Percentiles rank a stretch among this genome's conserved stretches.
phyloP scores from a whole-genome alignment of 2,888 invertebrate genomes.

The Drosophila anomalata region DNA sequence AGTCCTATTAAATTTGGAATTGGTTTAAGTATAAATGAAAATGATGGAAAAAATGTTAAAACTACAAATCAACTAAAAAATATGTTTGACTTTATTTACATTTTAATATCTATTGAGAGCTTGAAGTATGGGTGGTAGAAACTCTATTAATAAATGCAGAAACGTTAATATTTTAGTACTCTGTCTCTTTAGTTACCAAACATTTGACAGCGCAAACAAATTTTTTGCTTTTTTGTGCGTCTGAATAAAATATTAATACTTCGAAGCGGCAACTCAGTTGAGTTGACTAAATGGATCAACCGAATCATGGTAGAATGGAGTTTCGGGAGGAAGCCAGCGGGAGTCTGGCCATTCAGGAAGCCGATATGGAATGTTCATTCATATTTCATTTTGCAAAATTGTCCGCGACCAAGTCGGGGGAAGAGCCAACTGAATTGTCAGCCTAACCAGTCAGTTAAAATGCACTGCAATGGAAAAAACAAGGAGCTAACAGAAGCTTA shows the following conservation, averaged over 20 bases:
- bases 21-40: neutral
- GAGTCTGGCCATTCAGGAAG: slow-evolving; percentile 74
- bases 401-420: slow-evolving; percentile 53
- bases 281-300: slow-evolving; percentile 31
- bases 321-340: slow-evolving; percentile 10
- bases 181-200: slow-evolving; percentile 14
- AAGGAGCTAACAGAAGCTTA: slow-evolving; percentile 4
- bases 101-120: slow-evolving; percentile 38
- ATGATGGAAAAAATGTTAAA: neutral
- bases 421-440: slow-evolving; percentile 37
- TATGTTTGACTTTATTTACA: neutral
- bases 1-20: neutral
- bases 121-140: slow-evolving; percentile 1
- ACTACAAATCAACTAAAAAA: neutral
- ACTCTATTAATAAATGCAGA: slow-evolving; percentile 52
- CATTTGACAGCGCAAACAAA: neutral
- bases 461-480: slow-evolving; percentile 42
- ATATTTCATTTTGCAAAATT: slow-evolving; percentile 82
- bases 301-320: slow-evolving; percentile 7
- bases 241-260: slow-evolving; percentile 68
- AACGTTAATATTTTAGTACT: slow-evolving; percentile 57
- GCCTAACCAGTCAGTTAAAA: slow-evolving; percentile 54
- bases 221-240: neutral
- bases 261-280: slow-evolving; percentile 57
- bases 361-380: slow-evolving; percentile 81